Conservation (phyloP, 2,888 invertebrate genomes). For the Phyto melanocephala region DNA sequence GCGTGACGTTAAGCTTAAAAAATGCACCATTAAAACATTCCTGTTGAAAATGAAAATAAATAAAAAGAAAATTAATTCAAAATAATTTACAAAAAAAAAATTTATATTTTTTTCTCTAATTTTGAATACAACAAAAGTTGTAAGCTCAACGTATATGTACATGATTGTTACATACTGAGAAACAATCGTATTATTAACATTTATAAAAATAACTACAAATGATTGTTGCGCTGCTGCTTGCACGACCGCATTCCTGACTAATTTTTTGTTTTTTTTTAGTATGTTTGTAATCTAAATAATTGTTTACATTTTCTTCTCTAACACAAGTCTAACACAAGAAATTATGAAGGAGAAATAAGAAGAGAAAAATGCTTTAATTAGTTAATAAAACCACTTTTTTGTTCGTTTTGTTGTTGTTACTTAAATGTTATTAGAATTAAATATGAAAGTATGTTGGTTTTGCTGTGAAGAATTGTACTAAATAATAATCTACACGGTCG, state of each 20-base stretch:
- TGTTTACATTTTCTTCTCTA: neutral
- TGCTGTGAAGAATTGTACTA: conserved; percentile 30
- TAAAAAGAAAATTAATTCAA: neutral
- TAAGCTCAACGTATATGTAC: too few relatives aligned
- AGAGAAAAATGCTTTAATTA: neutral
- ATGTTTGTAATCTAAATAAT: neutral
- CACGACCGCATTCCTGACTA: neutral
- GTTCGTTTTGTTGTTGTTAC: neutral
- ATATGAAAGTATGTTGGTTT: conserved; percentile 25
- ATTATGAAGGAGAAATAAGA: neutral
- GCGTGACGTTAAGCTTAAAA: conserved; percentile 46
- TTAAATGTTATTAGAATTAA: conserved; percentile 15
- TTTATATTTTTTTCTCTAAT: conserved; percentile 8
- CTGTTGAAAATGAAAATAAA: conserved; percentile 43
- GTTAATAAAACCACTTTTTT: conserved; percentile 1
- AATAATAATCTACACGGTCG: conserved; percentile 57
- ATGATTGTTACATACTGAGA: neutral
- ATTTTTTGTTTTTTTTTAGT: neutral
- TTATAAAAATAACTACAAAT: neutral
- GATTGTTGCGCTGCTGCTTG: neutral
- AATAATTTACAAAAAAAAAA: neutral
- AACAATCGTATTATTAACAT: neutral
- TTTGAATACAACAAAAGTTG: too few relatives aligned
- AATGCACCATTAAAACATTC: conserved; percentile 12
- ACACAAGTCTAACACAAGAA: neutral